These are phyloP conservation scores for Tetranychus cinnabarinus DNA, from an alignment of 1,140 invertebrate genomes.

Conservation along the genomic window DNA sequence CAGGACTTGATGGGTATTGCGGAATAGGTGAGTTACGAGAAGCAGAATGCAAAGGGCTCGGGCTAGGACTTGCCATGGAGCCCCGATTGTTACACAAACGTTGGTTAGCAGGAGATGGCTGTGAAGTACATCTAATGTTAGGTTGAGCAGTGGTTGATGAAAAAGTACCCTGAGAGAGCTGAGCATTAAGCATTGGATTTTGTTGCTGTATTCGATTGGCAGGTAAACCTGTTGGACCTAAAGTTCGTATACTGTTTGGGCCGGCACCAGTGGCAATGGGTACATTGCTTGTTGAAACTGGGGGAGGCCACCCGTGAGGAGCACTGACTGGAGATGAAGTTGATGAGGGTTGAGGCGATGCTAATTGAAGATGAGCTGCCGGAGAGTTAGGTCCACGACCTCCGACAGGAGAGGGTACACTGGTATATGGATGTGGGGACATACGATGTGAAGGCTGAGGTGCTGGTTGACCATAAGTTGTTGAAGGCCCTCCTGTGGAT, in stretches of 20 bases:
- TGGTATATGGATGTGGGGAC: slow-evolving; percentile 2
- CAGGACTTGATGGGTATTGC: slow-evolving; percentile 1
- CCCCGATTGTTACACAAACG: not conserved
- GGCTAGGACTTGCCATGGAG: not conserved
- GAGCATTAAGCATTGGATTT: slow-evolving; percentile 11
- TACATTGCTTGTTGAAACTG: not conserved
- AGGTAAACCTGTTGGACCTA: not conserved
- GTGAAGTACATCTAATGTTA: not conserved
- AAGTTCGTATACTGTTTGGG: not conserved
- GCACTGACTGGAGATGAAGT: not conserved
- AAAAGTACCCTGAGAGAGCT: slow-evolving; percentile 1
- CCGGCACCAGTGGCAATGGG: not conserved
- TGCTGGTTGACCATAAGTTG: not conserved
- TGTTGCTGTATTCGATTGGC: slow-evolving; percentile 4
- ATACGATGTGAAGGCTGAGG: slow-evolving; percentile 1
- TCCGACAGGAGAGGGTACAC: not conserved
- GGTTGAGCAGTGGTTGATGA: not conserved
- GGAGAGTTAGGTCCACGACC: slow-evolving; percentile 2
- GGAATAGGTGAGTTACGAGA: not conserved
- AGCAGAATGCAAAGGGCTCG: not conserved
- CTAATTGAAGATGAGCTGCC: not conserved
- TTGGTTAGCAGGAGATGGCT: not conserved
- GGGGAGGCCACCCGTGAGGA: not conserved
- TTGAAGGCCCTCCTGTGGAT: not conserved
- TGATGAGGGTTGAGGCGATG: not conserved